Evolutionary conservation across 2,888 invertebrate species (phyloP).

Genomic region (Scaptomyza flava): DNA sequence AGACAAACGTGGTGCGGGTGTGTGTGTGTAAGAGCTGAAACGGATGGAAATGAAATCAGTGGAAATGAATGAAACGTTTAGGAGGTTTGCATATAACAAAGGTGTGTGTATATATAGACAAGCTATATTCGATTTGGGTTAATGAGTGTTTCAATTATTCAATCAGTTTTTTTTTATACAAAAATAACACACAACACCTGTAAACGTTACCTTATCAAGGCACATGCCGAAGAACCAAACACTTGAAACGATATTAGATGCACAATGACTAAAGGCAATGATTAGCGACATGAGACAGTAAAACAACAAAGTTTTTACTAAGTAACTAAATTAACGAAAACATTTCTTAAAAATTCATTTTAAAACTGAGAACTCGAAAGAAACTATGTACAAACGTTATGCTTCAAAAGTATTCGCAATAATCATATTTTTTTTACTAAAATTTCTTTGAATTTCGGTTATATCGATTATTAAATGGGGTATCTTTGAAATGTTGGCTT

Average conservation of each 20-base stretch:
- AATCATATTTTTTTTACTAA: too few species aligned
- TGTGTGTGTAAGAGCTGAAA: constrained; percentile 12
- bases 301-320: neutral
- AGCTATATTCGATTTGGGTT: constrained; percentile 57
- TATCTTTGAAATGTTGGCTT: constrained; percentile 5
- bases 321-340: neutral
- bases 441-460: too few species aligned
- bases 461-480: neutral
- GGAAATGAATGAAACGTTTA: constrained; percentile 6
- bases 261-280: constrained; percentile 4
- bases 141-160: constrained; percentile 59
- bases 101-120: neutral
- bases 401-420: too few species aligned
- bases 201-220: constrained; percentile 24
- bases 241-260: constrained; percentile 12
- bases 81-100: constrained; percentile 2
- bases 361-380: too few species aligned
- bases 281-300: constrained; percentile 11
- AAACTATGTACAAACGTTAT: neutral
- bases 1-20: constrained; percentile 6
- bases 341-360: neutral
- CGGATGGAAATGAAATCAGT: constrained; percentile 18
- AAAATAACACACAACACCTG: neutral
- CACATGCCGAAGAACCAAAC: constrained; percentile 21
- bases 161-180: constrained; percentile 17